phyloP scores from a whole-genome alignment of 2,888 invertebrate species.

The Tipula unca region DNA sequence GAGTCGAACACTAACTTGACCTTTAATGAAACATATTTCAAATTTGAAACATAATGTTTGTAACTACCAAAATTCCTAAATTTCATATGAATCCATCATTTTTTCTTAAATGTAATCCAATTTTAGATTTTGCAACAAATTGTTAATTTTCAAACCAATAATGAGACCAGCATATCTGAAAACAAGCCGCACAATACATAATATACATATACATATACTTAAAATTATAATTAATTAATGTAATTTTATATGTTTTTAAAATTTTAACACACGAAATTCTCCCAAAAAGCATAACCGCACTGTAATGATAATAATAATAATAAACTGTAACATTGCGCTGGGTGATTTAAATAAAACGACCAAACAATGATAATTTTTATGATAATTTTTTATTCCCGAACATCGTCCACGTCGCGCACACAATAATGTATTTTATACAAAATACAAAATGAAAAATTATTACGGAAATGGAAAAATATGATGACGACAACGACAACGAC shows the following conservation, averaged over 20 bases:
- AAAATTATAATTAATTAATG: background rate
- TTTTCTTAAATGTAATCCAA: too few relatives aligned
- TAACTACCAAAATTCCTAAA: too few relatives aligned
- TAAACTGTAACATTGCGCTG: background rate
- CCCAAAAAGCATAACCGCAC: background rate
- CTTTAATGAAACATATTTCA: too few relatives aligned
- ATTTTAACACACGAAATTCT: background rate
- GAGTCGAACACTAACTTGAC: too few relatives aligned
- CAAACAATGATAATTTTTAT: background rate
- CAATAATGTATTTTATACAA: background rate
- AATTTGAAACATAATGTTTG: too few relatives aligned
- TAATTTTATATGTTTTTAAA: background rate
- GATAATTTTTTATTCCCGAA: background rate
- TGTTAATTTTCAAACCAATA: too few relatives aligned
- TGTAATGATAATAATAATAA: background rate
- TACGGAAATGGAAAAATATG: background rate
- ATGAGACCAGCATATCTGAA: too few relatives aligned
- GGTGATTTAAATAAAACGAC: background rate
- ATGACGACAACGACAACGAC: background rate
- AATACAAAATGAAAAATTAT: background rate
- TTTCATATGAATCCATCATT: too few relatives aligned
- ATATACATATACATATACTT: background rate
- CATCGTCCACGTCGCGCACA: too few relatives aligned
- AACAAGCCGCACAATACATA: background rate
- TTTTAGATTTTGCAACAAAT: too few relatives aligned